phyloP scores from a whole-genome alignment of 2,113 vertebrate species.

The Melozone crissalis region DNA sequence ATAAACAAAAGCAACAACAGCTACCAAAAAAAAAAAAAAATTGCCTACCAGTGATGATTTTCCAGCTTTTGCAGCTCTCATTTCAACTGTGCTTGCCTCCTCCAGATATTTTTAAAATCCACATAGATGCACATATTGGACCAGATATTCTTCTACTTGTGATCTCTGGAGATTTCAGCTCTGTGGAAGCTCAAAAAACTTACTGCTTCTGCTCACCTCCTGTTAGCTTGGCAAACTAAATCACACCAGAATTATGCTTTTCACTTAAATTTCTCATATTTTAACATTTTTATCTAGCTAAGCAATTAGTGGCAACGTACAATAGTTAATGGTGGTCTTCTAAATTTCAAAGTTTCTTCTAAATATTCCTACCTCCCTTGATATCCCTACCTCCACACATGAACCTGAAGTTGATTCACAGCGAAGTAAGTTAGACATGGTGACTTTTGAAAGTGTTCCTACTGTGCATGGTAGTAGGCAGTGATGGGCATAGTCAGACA shows the following conservation, averaged over 20 bases:
- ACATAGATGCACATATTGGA: background rate
- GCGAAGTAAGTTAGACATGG: accelerated
- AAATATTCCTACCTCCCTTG: background rate
- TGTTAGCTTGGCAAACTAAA: background rate
- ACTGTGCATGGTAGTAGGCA: background rate
- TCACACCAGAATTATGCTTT: background rate
- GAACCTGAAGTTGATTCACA: background rate
- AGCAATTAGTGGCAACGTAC: background rate
- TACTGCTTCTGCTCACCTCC: background rate
- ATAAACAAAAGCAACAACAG: background rate
- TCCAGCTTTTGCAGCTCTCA: background rate
- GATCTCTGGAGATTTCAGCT: background rate
- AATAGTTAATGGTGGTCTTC: background rate
- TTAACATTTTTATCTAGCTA: background rate
- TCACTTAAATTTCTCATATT: background rate
- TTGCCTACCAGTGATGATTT: background rate
- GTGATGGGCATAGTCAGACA: background rate
- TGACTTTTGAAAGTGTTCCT: background rate
- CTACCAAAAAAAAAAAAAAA: background rate
- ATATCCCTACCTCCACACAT: accelerated
- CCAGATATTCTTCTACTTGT: background rate
- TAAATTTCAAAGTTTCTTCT: background rate
- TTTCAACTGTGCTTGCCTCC: background rate
- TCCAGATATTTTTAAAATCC: background rate
- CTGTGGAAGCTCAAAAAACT: background rate